Percentiles rank a stretch among this genome's conserved stretches.
Conservation (phyloP, 2,888 invertebrate species). For the Nemapogon koenigi region DNA sequence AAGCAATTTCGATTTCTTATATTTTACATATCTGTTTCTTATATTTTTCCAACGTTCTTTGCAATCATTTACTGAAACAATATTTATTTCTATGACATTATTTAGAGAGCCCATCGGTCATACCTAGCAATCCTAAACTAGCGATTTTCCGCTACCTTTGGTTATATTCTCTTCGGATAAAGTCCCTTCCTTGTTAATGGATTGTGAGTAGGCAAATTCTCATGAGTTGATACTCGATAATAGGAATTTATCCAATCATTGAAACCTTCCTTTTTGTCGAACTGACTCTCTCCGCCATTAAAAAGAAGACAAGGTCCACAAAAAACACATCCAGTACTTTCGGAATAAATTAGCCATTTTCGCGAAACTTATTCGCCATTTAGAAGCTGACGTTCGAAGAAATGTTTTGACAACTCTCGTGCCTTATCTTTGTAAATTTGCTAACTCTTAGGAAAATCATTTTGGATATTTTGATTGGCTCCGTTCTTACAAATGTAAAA, state of each 20-base stretch:
- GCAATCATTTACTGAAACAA: constrained; percentile 9
- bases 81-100: no score
- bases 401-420: constrained; percentile 9
- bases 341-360: neutral
- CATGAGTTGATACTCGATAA: neutral
- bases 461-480: constrained; percentile 12
- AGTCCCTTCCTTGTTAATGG: no score
- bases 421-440: constrained; percentile 7
- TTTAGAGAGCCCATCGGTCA: no score
- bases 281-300: constrained; percentile 10
- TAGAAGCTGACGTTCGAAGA: neutral
- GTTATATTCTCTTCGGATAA: no score
- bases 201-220: no score
- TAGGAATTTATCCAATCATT: constrained; percentile 9
- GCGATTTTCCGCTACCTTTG: no score
- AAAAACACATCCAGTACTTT: neutral
- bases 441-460: constrained; percentile 7
- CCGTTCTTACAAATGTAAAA: constrained; percentile 11
- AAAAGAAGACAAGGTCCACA: constrained; percentile 8
- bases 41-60: constrained; percentile 13
- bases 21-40: constrained; percentile 15
- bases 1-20: constrained; percentile 12
- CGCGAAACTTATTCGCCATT: neutral
- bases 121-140: no score
- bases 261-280: constrained; percentile 11